A percentile compares a stretch with the other conserved stretches of the same genome.
phyloP scores from a whole-genome alignment of 1,140 invertebrate genomes.

The Saccostrea glomerata region DNA sequence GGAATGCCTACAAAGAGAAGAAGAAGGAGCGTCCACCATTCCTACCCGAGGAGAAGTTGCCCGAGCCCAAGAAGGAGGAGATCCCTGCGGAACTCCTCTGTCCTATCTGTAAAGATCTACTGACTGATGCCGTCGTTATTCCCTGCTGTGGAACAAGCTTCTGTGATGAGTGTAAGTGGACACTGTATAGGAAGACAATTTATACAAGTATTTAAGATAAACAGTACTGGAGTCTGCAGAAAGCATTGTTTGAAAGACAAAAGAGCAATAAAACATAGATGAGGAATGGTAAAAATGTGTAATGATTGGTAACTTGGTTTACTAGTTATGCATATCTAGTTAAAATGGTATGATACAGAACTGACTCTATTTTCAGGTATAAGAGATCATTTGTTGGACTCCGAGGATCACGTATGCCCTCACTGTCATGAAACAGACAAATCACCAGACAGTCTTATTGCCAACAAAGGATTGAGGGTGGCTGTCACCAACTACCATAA shows the following conservation, averaged over 20 bases:
- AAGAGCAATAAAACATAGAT: not conserved
- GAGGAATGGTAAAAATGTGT: too few species aligned
- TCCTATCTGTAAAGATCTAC: slow-evolving; percentile 93
- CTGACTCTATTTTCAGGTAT: slow-evolving; percentile 85
- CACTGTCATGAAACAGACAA: slow-evolving; percentile 95
- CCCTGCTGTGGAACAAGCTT: slow-evolving; percentile 98
- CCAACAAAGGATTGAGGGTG: slow-evolving; percentile 93
- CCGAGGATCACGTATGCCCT: slow-evolving; percentile 96
- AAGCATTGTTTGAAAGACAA: not conserved
- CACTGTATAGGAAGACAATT: not conserved
- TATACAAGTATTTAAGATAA: not conserved
- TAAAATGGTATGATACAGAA: not conserved
- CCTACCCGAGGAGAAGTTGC: slow-evolving; percentile 78
- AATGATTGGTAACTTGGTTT: not conserved
- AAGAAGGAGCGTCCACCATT: slow-evolving; percentile 85
- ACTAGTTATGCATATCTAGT: not conserved
- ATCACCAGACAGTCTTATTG: slow-evolving; percentile 94
- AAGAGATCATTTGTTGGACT: slow-evolving; percentile 91
- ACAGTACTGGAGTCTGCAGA: not conserved
- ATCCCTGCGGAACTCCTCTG: slow-evolving; percentile 95
- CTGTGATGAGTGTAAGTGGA: slow-evolving; percentile 95
- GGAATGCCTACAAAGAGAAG: slow-evolving; percentile 88
- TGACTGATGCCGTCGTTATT: slow-evolving; percentile 97
- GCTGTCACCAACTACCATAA: slow-evolving; percentile 93
- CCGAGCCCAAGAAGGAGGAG: slow-evolving; percentile 73